Evolutionary conservation across 92 coral and sea anemone genomes (phyloP).

Genomic region (Zoanthus sansibaricus): DNA sequence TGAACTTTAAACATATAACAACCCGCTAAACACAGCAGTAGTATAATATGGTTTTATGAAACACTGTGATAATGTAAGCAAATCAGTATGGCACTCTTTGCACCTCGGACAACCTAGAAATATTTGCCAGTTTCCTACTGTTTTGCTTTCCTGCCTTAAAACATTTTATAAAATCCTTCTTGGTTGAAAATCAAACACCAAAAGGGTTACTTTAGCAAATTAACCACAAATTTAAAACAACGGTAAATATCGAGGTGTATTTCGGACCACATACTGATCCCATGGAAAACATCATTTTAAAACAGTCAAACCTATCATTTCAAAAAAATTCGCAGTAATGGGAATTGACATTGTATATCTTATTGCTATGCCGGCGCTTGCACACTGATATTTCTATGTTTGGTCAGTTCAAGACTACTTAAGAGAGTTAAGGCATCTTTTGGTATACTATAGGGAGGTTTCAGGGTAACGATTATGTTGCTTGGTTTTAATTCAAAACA

Average conservation of each 20-base stretch:
- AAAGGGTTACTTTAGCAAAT: background rate
- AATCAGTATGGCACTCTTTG: background rate
- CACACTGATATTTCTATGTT: background rate
- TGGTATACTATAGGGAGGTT: background rate
- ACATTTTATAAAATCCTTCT: too few relatives aligned
- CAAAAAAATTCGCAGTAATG: background rate
- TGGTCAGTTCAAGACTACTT: background rate
- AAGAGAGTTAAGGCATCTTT: background rate
- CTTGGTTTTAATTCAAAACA: background rate
- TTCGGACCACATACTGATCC: background rate
- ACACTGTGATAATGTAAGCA: background rate
- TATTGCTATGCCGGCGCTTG: background rate
- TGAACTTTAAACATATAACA: background rate
- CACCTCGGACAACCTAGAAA: too few relatives aligned
- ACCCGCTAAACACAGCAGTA: slow-evolving; percentile 4
- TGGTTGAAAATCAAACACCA: too few relatives aligned
- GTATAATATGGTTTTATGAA: background rate
- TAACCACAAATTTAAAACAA: background rate
- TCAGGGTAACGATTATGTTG: background rate
- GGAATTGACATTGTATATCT: too few relatives aligned
- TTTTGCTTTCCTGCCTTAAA: too few relatives aligned
- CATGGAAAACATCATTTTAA: background rate
- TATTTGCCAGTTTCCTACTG: too few relatives aligned
- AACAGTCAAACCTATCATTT: too few relatives aligned
- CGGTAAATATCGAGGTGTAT: background rate